Evolutionary conservation across 2,113 vertebrate genomes (phyloP).

Genomic region (Piprites chloris): DNA sequence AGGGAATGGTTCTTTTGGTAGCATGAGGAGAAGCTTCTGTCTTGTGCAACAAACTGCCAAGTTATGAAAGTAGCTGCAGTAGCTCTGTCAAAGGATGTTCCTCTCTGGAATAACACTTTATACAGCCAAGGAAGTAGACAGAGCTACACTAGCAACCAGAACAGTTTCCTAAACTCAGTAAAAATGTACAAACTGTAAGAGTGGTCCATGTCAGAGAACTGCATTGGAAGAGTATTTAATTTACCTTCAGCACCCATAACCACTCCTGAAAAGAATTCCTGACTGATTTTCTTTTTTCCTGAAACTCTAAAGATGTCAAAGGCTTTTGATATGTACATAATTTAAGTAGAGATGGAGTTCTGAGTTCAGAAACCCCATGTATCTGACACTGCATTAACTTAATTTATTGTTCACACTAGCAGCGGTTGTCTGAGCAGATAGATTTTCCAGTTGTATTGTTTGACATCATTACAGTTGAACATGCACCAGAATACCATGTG

Average conservation of each 20-base stretch:
- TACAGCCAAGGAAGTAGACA: neutral
- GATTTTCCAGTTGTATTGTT: neutral
- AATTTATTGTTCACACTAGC: slow-evolving; percentile 32
- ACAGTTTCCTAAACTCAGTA: neutral
- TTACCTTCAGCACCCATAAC: neutral
- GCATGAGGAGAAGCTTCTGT: neutral
- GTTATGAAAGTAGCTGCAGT: neutral
- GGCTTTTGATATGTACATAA: neutral
- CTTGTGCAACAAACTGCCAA: neutral
- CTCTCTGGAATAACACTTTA: neutral
- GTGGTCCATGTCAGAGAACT: neutral
- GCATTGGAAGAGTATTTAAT: neutral
- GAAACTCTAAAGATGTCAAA: neutral
- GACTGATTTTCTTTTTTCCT: neutral
- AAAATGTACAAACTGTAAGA: neutral
- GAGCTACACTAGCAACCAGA: neutral
- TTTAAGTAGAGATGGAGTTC: neutral
- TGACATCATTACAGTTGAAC: slow-evolving; percentile 41
- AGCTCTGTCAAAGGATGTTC: neutral
- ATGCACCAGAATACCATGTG: slow-evolving; percentile 43
- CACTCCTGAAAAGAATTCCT: neutral
- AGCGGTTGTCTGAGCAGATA: neutral
- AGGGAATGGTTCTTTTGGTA: neutral
- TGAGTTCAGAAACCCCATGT: neutral
- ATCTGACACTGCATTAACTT: neutral